Conservation (phyloP, 2,888 invertebrate species). For the Acleris sparsana region DNA sequence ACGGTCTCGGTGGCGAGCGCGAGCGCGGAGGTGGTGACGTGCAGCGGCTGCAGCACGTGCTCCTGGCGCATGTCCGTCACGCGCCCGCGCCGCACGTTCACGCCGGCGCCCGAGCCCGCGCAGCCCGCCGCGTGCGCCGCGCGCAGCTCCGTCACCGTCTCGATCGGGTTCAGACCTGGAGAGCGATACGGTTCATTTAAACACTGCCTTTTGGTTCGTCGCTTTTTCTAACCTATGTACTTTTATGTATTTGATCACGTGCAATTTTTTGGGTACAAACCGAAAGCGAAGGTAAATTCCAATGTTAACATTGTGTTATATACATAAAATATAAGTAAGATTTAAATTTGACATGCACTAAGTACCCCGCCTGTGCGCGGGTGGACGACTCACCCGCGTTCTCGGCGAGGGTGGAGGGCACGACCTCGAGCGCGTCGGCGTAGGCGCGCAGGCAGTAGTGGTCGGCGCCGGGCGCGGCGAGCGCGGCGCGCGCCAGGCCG, state of each 20-base stretch:
- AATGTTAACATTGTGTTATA: too few species aligned
- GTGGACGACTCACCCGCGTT: conserved; percentile 74
- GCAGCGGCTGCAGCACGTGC: conserved; percentile 97
- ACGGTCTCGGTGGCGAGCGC: conserved; percentile 98
- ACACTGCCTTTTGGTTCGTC: not conserved
- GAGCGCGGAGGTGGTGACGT: conserved; percentile 97
- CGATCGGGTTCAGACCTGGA: conserved; percentile 93
- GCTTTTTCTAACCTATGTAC: too few species aligned
- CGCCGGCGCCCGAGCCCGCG: conserved; percentile 90
- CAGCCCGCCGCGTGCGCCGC: conserved; percentile 92
- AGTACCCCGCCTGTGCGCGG: too few species aligned
- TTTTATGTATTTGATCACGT: too few species aligned
- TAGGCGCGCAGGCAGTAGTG: conserved; percentile 98
- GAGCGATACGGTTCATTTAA: not conserved
- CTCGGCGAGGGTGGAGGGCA: conserved; percentile 78
- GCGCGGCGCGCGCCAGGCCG: conserved; percentile 90
- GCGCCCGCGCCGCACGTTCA: conserved; percentile 97
- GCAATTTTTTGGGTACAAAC: not conserved
- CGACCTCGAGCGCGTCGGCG: conserved; percentile 95
- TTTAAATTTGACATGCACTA: too few species aligned
- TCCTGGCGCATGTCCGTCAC: conserved; percentile 98
- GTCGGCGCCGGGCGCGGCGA: conserved; percentile 94
- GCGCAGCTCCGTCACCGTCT: conserved; percentile 97
- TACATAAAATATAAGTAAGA: too few species aligned
- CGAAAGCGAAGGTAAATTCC: too few species aligned